A percentile compares a stretch with the other conserved stretches of the same genome.
Conservation (phyloP, 2,888 invertebrate genomes). For the Drosophila anceps region DNA sequence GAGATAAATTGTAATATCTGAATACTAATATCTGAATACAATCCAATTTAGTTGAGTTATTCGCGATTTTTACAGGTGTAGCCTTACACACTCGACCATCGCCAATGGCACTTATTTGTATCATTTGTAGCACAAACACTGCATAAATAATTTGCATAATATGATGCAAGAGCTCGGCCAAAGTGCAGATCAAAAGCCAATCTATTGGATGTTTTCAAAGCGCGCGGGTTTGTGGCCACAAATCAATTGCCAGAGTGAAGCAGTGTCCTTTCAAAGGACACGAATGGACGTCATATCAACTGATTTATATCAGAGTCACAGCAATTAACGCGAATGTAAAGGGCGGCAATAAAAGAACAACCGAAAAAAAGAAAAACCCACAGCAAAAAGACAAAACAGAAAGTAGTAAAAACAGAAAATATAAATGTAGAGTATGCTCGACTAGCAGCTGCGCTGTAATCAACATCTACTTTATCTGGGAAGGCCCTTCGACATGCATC, state of each 20-base stretch:
- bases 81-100: background rate
- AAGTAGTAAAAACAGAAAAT: background rate
- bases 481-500: no score
- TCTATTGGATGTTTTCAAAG: conserved; percentile 33
- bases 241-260: conserved; percentile 57
- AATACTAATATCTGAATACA: background rate
- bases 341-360: conserved; percentile 60
- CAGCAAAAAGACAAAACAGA: conserved; percentile 36
- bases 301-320: conserved; percentile 74
- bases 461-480: background rate
- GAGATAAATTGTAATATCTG: background rate
- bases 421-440: background rate
- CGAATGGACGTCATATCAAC: conserved; percentile 63
- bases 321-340: conserved; percentile 76
- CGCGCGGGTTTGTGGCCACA: conserved; percentile 31
- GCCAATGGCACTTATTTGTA: no score
- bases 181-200: conserved; percentile 46
- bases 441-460: conserved; percentile 1
- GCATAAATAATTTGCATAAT: conserved; percentile 15
- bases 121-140: conserved; percentile 13
- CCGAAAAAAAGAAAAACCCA: background rate
- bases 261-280: conserved; percentile 38
- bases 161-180: background rate
- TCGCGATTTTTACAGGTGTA: background rate
- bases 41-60: no score